Evolutionary conservation across 37 sponge, comb jelly and placozoan species (phyloP).

Genomic region (Hexactinellida sp.): DNA sequence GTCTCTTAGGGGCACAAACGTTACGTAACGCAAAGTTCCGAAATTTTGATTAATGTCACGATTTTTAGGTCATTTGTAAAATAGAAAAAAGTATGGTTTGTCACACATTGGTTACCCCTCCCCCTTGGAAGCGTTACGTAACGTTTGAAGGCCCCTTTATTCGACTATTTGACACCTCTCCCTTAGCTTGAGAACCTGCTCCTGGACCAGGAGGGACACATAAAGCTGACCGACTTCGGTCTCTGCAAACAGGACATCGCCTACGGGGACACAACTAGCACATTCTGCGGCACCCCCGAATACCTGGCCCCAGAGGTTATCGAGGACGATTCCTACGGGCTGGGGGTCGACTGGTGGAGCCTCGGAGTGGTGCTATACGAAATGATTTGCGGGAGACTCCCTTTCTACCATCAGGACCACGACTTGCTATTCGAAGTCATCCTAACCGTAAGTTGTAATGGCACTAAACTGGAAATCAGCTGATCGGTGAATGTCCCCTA

Average conservation of each 20-base stretch:
- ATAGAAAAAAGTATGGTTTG: too few relatives aligned
- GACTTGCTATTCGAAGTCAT: slow-evolving; percentile 85
- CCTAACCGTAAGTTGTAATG: slow-evolving; percentile 27
- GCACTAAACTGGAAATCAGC: neutral
- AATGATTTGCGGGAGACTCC: slow-evolving; percentile 97
- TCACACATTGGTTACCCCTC: too few relatives aligned
- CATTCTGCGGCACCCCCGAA: slow-evolving; percentile 99
- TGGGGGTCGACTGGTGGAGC: slow-evolving; percentile 98
- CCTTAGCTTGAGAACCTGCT: slow-evolving; percentile 88
- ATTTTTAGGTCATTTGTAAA: too few relatives aligned
- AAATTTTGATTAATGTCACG: too few relatives aligned
- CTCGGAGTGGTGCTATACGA: slow-evolving; percentile 98
- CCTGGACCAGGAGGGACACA: slow-evolving; percentile 81
- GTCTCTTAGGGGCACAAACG: too few relatives aligned
- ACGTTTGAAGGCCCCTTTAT: too few relatives aligned
- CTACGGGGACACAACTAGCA: slow-evolving; percentile 79
- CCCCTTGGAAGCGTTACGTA: too few relatives aligned
- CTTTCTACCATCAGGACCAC: slow-evolving; percentile 86
- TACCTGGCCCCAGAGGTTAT: slow-evolving; percentile 97
- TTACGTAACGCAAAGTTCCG: too few relatives aligned
- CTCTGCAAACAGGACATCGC: slow-evolving; percentile 92
- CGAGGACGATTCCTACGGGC: slow-evolving; percentile 93
- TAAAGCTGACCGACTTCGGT: slow-evolving; percentile 96
- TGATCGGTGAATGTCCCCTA: slow-evolving; percentile 6
- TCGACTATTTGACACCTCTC: neutral